Base-by-base conservation (phyloP, 2,113 vertebrate species). In the Otocyon megalotis region DNA sequence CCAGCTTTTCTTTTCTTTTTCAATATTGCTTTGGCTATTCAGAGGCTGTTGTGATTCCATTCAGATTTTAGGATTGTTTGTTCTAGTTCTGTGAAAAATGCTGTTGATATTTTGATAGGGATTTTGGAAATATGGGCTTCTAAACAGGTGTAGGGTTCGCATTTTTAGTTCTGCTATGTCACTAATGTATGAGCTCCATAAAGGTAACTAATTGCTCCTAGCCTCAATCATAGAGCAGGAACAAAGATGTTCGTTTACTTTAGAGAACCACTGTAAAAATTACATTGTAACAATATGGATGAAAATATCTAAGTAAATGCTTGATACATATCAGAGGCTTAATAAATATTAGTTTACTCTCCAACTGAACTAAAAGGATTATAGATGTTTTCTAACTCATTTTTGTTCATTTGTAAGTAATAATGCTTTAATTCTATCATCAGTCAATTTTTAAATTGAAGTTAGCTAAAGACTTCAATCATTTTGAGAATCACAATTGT, bases 261-360 rank as follows among this genome's bases (percentile, higher is more conserved):
- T 63, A 32, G 65, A 89, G 54, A 43, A 32, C 43, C 67, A 79
- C 24, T 93, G 37, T n/a, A 76, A 82, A 67, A 80, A 89, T 80
- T 81, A 81, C 62, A 54, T 81, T 81, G 26, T 43, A 60, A 35
- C 53, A 91, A 62, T 54, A 37, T 37, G 20, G 63, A 81, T 72
- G 54, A 60, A 88, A 93, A 35, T 92, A 58, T 26, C 48, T 93
- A 89, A 85, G 86, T 53, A 90, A 93, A 85, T 85, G 53, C 37
- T 62, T 71, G 74, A 56, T 32, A 65, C 24, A 28, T 72, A 71
- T 88, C 65, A 24, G 60, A 82, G 11, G 20, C 63, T 87, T 53
- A 28, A 90, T 83, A 76, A 63, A 65, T 65, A 54, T 65, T 65
- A 48, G 17, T 88, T 74, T 88, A 88, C 88, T 93, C 67, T 63